These are phyloP conservation scores for Himantopus leucocephalus DNA, from an alignment of 2,113 vertebrate genomes.

Conservation along the genomic window DNA sequence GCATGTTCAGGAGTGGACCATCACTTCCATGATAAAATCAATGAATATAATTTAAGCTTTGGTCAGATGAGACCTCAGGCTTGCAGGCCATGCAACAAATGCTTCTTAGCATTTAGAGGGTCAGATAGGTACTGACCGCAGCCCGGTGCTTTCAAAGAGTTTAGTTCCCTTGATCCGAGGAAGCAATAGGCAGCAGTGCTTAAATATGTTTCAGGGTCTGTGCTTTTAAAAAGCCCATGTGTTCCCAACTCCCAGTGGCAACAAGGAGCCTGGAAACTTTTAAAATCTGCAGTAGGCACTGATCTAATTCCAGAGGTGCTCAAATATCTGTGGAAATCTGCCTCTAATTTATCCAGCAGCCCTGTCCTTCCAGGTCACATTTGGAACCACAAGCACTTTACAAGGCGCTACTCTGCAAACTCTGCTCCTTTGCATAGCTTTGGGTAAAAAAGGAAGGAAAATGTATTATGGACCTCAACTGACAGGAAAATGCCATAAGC, in stretches of 20 bases:
- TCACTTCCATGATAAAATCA: constrained; percentile 7
- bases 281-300: not conserved
- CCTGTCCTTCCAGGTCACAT: constrained; percentile 37
- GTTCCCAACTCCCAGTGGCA: not conserved
- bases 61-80: constrained; percentile 16
- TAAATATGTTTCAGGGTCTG: not conserved
- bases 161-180: not conserved
- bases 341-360: constrained; percentile 47
- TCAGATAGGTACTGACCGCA: not conserved
- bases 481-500: not conserved
- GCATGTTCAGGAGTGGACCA: not conserved
- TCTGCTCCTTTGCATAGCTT: constrained; percentile 49
- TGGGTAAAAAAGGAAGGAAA: constrained; percentile 49
- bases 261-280: not conserved
- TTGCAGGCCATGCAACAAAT: not conserved
- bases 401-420: constrained; percentile 36
- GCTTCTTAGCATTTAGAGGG: not conserved
- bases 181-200: not conserved
- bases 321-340: not conserved
- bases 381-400: constrained; percentile 54
- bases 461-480: not conserved
- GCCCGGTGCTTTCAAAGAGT: not conserved
- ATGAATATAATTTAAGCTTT: constrained; percentile 9
- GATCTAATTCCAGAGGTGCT: not conserved
- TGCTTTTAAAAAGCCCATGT: not conserved